Percentiles rank a stretch among this genome's conserved stretches.
Evolutionary conservation across 1,140 invertebrate genomes (phyloP).

Genomic region (Phymorhynchus buccinoides): DNA sequence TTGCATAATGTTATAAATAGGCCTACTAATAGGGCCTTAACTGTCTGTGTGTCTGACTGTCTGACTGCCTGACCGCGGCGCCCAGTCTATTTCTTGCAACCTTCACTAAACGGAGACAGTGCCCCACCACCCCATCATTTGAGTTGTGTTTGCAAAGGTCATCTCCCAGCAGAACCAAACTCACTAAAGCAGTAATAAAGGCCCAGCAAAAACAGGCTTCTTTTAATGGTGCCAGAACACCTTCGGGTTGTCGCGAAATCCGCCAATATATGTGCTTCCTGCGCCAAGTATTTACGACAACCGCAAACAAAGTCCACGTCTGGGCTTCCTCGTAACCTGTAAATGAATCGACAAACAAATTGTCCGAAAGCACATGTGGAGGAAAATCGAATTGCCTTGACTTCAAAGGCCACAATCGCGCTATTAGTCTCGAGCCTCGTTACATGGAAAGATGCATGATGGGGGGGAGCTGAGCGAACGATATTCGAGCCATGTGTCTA

Average conservation of each 20-base stretch:
- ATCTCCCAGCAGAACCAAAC: not conserved
- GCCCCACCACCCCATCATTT: too few relatives aligned
- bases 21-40: too few relatives aligned
- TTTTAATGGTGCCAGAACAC: slow-evolving; percentile 20
- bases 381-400: slow-evolving; percentile 1
- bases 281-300: slow-evolving; percentile 18
- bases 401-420: not conserved
- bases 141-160: not conserved
- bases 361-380: not conserved
- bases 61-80: too few relatives aligned
- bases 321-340: not conserved
- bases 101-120: too few relatives aligned
- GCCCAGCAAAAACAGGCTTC: not conserved
- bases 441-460: not conserved
- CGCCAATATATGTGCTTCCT: slow-evolving; percentile 13
- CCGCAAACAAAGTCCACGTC: not conserved
- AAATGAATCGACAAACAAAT: slow-evolving; percentile 13
- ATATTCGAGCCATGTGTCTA: slow-evolving; percentile 24
- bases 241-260: slow-evolving; percentile 14
- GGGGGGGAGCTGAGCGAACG: not conserved
- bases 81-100: too few relatives aligned
- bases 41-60: too few relatives aligned
- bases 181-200: too few relatives aligned
- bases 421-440: not conserved
- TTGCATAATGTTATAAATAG: too few relatives aligned